A percentile compares a stretch with the other conserved stretches of the same genome.
Evolutionary conservation across 2,797 vertebrate genomes (phyloP).

Genomic region (Falco naumanni): DNA sequence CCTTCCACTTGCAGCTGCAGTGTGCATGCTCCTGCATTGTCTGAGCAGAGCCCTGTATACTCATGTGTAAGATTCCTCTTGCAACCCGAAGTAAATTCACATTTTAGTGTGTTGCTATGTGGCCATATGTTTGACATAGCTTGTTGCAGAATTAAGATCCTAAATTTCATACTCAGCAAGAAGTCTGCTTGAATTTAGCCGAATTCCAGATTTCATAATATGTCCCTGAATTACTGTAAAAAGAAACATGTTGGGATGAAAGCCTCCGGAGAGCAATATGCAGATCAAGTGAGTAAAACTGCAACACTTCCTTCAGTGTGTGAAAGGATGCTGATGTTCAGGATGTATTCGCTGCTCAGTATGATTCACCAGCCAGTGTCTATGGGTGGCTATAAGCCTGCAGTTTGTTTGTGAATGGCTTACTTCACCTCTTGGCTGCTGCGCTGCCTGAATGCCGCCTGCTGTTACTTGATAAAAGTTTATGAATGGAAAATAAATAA

Average conservation of each 20-base stretch:
- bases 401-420: not conserved
- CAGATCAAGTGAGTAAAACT: not conserved
- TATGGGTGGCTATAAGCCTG: not conserved
- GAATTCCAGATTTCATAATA: not conserved
- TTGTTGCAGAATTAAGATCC: not conserved
- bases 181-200: not conserved
- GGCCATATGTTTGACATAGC: not conserved
- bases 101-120: not conserved
- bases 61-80: not conserved
- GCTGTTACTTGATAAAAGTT: not conserved
- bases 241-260: not conserved
- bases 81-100: not conserved
- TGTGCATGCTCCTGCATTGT: fast-evolving
- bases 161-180: not conserved
- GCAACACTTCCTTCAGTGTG: not conserved
- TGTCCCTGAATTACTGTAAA: not conserved
- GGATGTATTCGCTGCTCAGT: not conserved
- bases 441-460: not conserved
- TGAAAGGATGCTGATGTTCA: not conserved
- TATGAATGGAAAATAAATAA: not conserved
- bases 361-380: not conserved
- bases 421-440: not conserved
- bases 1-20: not conserved
- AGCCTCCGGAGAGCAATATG: not conserved
- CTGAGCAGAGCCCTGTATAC: not conserved